phyloP scores from a whole-genome alignment of 2,113 vertebrate genomes.

The Heliornis fulica region DNA sequence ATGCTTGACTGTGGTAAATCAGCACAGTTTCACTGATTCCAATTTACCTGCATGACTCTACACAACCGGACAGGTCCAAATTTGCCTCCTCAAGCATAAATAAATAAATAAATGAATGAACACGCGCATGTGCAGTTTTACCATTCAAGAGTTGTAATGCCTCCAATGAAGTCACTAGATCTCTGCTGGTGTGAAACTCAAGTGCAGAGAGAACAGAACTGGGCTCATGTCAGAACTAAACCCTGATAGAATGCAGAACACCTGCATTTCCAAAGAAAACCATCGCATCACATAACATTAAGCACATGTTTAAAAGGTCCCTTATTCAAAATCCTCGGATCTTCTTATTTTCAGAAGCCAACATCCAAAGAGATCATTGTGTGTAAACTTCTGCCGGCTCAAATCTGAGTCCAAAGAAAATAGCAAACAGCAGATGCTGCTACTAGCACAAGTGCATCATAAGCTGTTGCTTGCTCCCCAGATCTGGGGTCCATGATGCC shows the following conservation, averaged over 20 bases:
- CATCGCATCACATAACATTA: neutral
- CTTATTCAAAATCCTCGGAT: neutral
- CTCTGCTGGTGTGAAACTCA: neutral
- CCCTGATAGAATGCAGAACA: neutral
- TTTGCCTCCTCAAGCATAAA: neutral
- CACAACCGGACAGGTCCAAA: neutral
- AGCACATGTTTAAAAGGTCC: neutral
- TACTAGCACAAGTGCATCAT: neutral
- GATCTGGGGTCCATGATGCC: neutral
- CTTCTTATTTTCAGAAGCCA: neutral
- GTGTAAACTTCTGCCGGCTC: neutral
- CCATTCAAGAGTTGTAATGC: neutral
- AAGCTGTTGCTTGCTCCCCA: neutral
- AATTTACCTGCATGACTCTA: neutral
- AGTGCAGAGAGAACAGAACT: neutral
- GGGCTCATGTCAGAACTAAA: neutral
- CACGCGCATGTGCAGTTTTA: neutral
- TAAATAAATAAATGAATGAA: neutral
- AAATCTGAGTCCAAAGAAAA: slow-evolving; percentile 30
- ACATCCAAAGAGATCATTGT: neutral
- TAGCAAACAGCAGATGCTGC: slow-evolving; percentile 34
- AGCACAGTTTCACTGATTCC: neutral
- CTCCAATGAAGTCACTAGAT: neutral
- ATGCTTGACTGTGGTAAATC: neutral
- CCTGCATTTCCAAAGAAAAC: neutral